A percentile compares a stretch with the other conserved stretches of the same genome.
These are phyloP conservation scores for Chiloscyllium plagiosum DNA, from an alignment of 2,113 vertebrate genomes.

Conservation along the genomic window DNA sequence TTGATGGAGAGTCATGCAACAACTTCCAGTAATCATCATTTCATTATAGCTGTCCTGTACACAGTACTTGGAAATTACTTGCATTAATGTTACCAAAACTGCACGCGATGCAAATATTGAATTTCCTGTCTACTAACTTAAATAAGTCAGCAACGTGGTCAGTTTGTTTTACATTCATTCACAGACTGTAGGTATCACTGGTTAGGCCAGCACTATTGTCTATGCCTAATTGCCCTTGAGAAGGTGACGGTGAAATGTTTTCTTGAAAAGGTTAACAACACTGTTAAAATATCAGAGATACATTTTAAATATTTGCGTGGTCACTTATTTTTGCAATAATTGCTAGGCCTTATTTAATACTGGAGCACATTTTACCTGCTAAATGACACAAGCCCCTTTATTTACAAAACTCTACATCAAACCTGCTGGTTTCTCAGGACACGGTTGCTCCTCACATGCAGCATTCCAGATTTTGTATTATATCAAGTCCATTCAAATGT, in stretches of 20 bases:
- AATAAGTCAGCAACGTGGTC: neutral
- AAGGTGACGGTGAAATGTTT: no score
- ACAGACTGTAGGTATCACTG: no score
- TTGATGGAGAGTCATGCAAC: neutral
- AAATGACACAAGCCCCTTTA: neutral
- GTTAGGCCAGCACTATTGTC: no score
- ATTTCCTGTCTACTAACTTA: neutral
- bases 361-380: neutral
- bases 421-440: neutral
- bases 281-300: neutral
- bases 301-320: neutral
- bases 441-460: neutral
- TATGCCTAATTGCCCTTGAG: no score
- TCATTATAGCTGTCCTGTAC: neutral
- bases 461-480: neutral
- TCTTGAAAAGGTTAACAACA: neutral
- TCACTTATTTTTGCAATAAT: neutral
- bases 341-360: neutral
- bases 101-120: neutral
- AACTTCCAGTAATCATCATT: neutral
- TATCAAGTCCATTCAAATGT: neutral
- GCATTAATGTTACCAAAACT: neutral
- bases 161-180: neutral
- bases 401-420: neutral
- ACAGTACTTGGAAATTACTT: neutral